Evolutionary conservation across 2,888 invertebrate species (phyloP), one percentile per base, ranked within the genome.

Genomic region (Yponomeuta plumbellus): DNA sequence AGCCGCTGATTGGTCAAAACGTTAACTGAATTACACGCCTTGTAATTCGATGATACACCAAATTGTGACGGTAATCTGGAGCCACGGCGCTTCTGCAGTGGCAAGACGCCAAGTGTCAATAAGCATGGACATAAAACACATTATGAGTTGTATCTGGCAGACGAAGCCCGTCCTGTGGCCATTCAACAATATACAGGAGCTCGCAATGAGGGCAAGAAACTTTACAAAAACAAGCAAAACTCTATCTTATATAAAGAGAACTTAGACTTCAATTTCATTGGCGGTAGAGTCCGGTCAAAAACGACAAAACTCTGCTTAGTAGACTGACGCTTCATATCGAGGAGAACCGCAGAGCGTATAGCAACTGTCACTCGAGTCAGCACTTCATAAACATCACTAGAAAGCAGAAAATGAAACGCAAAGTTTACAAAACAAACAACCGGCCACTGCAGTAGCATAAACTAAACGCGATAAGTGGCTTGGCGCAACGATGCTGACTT

Each of bases 401-500:
- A 39, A 62, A 39, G 17, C 26, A 59, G 59, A 59, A 57, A 57
- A 62, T 20, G 26, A 62, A 62, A 62, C 62, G 39, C 34, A 62
- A 62, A 20, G 34, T 62, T 39, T 62, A 39, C 20, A 62, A 62
- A 39, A 11, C 11, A 62, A 34, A n/a, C 20, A 34, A 62, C n/a
- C 20, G 39, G 20, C 20, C 62, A 62, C n/a, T 6, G 20, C 34
- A 34, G 62, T 34, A 62, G 62, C 40, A 62, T 39, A 62, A 62
- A 62, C 62, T 39, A 62, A 62, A 34, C 34, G 62, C 62, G 62
- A 62, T 62, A 62, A 62, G 39, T 26, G 26, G 39, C n/a, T 13
- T 5, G 17, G 74, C 79, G 78, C 22, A 59, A 23, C 59, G 59
- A 59, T 21, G 13, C 59, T 23, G 23, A 59, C 80, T 85, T 85